phyloP scores from a whole-genome alignment of 2,797 vertebrate genomes.

The Thalassophryne amazonica region DNA sequence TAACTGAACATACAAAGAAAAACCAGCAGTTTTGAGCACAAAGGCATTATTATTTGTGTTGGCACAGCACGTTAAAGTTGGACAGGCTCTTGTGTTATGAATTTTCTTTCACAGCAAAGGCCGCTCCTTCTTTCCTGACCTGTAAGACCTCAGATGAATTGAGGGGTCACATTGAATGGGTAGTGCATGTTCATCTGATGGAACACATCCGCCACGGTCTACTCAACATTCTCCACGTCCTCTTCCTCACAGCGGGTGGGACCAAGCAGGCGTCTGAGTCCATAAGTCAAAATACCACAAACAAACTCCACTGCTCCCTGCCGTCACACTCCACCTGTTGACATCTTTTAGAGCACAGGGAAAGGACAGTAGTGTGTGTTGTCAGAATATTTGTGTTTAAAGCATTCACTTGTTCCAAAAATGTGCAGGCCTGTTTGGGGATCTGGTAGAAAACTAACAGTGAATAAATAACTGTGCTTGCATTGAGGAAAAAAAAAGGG shows the following conservation, averaged over 20 bases:
- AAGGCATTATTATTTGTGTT: slow-evolving; percentile 17
- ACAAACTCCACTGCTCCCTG: slow-evolving; percentile 18
- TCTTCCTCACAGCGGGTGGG: slow-evolving; percentile 40
- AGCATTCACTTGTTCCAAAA: slow-evolving; percentile 24
- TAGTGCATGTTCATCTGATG: slow-evolving; percentile 44
- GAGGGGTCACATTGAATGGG: background rate
- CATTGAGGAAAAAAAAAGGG: slow-evolving; percentile 11
- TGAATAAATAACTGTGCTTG: slow-evolving; percentile 51
- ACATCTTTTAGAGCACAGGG: slow-evolving; percentile 25
- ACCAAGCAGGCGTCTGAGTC: slow-evolving; percentile 9
- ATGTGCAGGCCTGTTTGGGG: slow-evolving; percentile 37
- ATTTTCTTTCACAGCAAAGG: slow-evolving; percentile 49
- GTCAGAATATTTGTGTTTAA: slow-evolving; percentile 31
- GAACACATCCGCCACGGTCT: slow-evolving; percentile 34
- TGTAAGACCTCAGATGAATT: slow-evolving; percentile 12
- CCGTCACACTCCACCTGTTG: slow-evolving; percentile 55
- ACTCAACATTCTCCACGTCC: slow-evolving; percentile 26
- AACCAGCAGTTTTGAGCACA: slow-evolving; percentile 1
- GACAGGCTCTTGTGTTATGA: slow-evolving; percentile 22
- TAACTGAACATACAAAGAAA: background rate
- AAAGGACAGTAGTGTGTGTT: slow-evolving; percentile 12
- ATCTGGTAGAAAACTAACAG: slow-evolving; percentile 28
- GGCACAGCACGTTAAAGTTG: slow-evolving; percentile 10
- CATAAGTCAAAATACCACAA: slow-evolving; percentile 45
- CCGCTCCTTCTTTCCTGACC: slow-evolving; percentile 51